Conservation (phyloP, 2,113 vertebrate species). For the Erpornis zantholeuca region DNA sequence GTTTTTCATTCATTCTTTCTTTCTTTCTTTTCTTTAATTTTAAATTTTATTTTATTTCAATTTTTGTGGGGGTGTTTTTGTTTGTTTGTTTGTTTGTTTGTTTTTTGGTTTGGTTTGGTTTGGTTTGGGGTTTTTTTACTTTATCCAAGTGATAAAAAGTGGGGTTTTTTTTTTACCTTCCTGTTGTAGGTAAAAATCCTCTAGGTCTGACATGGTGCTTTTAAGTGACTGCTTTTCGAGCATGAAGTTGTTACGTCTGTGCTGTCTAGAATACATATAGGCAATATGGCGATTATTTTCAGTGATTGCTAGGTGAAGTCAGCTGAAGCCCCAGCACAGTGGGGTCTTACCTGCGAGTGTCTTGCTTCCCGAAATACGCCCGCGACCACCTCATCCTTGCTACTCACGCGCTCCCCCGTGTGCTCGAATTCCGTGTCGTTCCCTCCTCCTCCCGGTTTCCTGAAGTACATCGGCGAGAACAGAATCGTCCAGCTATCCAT, state of each 20-base stretch:
- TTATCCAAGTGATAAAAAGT: background rate
- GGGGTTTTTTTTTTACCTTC: background rate
- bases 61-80: too few relatives aligned
- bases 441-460: background rate
- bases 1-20: background rate
- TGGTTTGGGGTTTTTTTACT: background rate
- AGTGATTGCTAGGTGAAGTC: background rate
- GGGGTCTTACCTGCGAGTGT: background rate
- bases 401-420: background rate
- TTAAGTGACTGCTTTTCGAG: background rate
- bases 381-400: accelerated
- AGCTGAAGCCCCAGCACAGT: background rate
- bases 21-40: background rate
- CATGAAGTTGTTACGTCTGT: background rate
- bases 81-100: too few relatives aligned
- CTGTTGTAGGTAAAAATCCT: background rate
- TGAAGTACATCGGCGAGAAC: accelerated
- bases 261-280: background rate
- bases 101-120: background rate
- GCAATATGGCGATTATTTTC: background rate
- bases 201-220: background rate
- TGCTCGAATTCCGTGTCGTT: background rate
- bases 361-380: accelerated
- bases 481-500: accelerated
- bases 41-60: too few relatives aligned